These are phyloP conservation scores for Eupithecia dodoneata DNA, from an alignment of 2,888 invertebrate species.

Conservation along the genomic window DNA sequence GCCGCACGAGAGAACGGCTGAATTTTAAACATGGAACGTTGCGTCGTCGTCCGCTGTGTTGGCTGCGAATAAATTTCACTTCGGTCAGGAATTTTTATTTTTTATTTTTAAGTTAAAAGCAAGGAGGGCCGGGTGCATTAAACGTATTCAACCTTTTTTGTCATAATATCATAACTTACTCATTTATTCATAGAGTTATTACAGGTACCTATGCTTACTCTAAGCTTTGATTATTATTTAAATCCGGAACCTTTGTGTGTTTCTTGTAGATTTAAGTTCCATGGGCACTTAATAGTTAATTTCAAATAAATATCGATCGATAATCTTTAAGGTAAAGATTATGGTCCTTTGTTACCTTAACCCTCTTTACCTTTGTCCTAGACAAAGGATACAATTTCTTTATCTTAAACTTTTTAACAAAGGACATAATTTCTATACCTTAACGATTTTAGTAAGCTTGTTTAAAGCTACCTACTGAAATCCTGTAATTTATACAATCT, in stretches of 20 bases:
- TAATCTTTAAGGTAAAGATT: too few relatives aligned
- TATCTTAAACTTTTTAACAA: background rate
- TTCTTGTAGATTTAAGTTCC: too few relatives aligned
- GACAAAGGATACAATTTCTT: too few relatives aligned
- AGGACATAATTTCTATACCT: background rate
- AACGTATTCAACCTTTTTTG: background rate
- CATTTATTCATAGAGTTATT: background rate
- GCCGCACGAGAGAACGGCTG: conserved; percentile 49
- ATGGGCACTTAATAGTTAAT: background rate
- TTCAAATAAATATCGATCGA: background rate
- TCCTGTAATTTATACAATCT: conserved; percentile 33
- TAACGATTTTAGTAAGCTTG: conserved; percentile 8
- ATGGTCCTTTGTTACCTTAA: too few relatives aligned
- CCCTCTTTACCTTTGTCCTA: too few relatives aligned
- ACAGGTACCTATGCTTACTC: too few relatives aligned
- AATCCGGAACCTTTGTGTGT: too few relatives aligned
- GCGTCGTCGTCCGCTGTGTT: conserved; percentile 8
- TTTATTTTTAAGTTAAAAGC: background rate
- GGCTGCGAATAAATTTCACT: conserved; percentile 12
- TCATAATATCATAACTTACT: background rate
- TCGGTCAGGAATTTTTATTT: background rate
- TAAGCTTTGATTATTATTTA: background rate
- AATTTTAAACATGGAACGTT: conserved; percentile 52
- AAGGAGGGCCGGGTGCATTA: background rate
- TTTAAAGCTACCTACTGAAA: background rate